Base-by-base conservation (phyloP, 2,888 invertebrate species). In the Volucella bombylans region DNA sequence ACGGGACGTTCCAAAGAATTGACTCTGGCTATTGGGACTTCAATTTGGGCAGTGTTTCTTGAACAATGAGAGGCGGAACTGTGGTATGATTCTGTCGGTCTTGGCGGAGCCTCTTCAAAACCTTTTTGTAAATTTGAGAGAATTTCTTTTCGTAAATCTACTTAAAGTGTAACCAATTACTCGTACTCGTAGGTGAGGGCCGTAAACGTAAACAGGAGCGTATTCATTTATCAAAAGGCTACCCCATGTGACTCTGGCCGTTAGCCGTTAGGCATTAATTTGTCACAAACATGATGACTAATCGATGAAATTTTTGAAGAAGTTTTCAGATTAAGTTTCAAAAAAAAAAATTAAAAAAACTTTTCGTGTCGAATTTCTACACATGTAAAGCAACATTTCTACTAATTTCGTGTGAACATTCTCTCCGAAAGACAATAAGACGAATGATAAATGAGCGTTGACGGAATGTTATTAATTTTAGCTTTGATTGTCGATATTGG, bases 241-340 rank as follows among this genome's bases (percentile, higher is more conserved):
- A 14, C 23, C 12, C 38, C 18, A 12, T 31, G 31, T 31, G 31
- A 31, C 6, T 43, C 15, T 49, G 49, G 55, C n/a, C n/a, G 50
- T 64, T 62, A 49, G 57, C 43, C 61, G 59, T 31, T 8, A 15
- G 49, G 45, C 10, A 79, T 67, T 59, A 45, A 61, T 79, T 57
- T 57, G 39, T 52, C 59, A 54, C 54, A 52, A 38, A 61, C 72
- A 65, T 65, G 64, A 65, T 59, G 72, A 79, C 57, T 59, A 52
- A 79, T 79, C 57, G 65, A 38, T 65, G 59, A 43, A 47, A 54
- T 67, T 45, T 65, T 59, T n/a, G 43, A 59, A 72, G 52, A 61
- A 67, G 72, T 65, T 65, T 65, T 8, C 18, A 41, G 10, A 12
- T 2, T 39, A 1, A 23, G 18, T 23, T 23, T 3, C 18, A 1